A percentile compares a stretch with the other conserved stretches of the same genome.
phyloP scores from a whole-genome alignment of 2,797 vertebrate species.

The Sparus aurata region DNA sequence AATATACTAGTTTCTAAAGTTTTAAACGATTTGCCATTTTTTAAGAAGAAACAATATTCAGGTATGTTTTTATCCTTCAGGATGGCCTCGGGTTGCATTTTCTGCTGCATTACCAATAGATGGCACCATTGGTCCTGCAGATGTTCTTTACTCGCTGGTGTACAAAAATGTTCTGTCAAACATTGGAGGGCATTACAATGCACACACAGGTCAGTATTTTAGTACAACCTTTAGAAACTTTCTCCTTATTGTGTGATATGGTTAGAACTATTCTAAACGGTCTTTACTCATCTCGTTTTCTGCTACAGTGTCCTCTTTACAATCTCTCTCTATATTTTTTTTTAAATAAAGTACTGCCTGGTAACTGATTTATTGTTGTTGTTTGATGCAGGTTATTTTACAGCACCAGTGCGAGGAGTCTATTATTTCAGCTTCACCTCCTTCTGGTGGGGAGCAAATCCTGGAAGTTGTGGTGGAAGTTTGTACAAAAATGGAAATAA shows the following conservation, averaged over 20 bases:
- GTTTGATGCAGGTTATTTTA: constrained; percentile 38
- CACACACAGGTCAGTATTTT: constrained; percentile 43
- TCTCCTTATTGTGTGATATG: background rate
- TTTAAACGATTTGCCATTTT: background rate
- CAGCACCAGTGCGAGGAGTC: constrained; percentile 38
- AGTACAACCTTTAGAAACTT: background rate
- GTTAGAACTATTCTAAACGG: background rate
- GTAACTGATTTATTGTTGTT: background rate
- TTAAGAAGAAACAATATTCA: background rate
- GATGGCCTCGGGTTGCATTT: constrained; percentile 39
- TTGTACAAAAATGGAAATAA: accelerated
- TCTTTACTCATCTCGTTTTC: background rate
- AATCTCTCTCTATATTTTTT: background rate
- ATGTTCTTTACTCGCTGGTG: constrained; percentile 22
- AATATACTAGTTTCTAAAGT: no score
- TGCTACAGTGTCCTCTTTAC: background rate
- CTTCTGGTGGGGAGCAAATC: accelerated
- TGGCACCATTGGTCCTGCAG: constrained; percentile 2
- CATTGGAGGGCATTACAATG: constrained; percentile 49
- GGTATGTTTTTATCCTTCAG: background rate
- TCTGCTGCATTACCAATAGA: background rate
- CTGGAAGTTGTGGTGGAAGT: accelerated
- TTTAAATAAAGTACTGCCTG: no score
- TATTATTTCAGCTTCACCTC: constrained; percentile 39
- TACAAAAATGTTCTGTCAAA: constrained; percentile 42